Percentiles rank a stretch among this genome's conserved stretches.
phyloP scores from a whole-genome alignment of 2,113 vertebrate species.

The Scartelaos histophorus region DNA sequence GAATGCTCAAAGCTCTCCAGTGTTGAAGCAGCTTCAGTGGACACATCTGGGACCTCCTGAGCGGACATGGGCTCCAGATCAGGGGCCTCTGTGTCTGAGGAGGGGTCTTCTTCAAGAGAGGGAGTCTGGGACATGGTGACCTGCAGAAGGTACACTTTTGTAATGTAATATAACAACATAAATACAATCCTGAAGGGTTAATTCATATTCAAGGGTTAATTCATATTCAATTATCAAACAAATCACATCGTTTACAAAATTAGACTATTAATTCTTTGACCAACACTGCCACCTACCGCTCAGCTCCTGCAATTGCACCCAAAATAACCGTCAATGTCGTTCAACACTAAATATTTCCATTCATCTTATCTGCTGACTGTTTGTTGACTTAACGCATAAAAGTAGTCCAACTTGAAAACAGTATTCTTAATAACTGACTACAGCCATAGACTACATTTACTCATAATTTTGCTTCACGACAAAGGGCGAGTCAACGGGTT shows the following conservation, averaged over 20 bases:
- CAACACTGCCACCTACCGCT: conserved; percentile 42
- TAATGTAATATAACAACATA: neutral
- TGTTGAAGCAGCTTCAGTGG: conserved; percentile 18
- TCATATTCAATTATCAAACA: neutral
- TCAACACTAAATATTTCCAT: neutral
- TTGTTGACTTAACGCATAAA: neutral
- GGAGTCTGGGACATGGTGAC: conserved; percentile 73
- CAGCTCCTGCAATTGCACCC: neutral
- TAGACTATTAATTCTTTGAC: neutral
- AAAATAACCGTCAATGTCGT: neutral
- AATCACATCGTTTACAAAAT: neutral
- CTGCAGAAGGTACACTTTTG: conserved; percentile 40
- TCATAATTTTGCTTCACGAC: neutral
- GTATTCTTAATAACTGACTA: neutral
- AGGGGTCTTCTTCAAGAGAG: conserved; percentile 27
- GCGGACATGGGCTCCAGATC: conserved; percentile 26
- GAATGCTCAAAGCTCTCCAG: conserved; percentile 9
- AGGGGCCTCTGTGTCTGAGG: conserved; percentile 21
- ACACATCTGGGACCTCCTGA: conserved; percentile 26
- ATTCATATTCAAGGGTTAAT: neutral
- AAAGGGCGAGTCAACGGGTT: too few species aligned
- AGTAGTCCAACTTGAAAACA: neutral
- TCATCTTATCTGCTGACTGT: neutral
- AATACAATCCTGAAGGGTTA: too few species aligned
- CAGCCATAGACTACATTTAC: neutral